A percentile compares a stretch with the other conserved stretches of the same genome.
These are phyloP conservation scores for Climacteris rufus DNA, from an alignment of 2,113 vertebrate genomes.

Conservation along the genomic window DNA sequence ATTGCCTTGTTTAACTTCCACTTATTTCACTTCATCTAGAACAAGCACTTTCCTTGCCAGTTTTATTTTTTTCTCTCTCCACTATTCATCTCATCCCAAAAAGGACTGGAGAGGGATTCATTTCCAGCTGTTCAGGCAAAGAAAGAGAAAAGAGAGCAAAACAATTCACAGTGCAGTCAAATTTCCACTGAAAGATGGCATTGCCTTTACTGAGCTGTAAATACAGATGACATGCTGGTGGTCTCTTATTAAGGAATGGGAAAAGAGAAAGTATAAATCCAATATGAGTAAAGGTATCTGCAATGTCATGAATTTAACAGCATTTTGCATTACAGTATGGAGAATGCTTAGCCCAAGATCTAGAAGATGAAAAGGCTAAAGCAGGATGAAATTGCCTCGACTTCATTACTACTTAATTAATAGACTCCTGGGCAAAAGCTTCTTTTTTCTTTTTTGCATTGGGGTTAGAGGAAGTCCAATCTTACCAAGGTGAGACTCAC, in stretches of 20 bases:
- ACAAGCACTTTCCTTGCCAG: background rate
- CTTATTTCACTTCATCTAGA: background rate
- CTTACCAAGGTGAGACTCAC: background rate
- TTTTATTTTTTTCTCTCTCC: background rate
- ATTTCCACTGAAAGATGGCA: background rate
- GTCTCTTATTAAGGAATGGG: background rate
- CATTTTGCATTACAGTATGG: background rate
- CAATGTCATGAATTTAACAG: background rate
- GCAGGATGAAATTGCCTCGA: background rate
- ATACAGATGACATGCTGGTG: background rate
- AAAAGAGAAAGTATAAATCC: background rate
- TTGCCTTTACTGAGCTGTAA: background rate
- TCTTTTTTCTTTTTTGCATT: background rate
- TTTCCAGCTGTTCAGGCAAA: slow-evolving; percentile 3
- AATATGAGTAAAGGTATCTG: background rate
- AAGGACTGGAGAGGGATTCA: background rate
- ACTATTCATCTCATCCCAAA: background rate
- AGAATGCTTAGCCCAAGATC: background rate
- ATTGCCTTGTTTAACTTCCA: background rate
- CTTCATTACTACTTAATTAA: background rate
- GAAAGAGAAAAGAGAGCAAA: background rate
- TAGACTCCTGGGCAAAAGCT: background rate
- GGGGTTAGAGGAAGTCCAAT: background rate
- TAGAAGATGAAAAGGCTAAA: background rate
- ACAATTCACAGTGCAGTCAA: background rate